A percentile compares a stretch with the other conserved stretches of the same genome.
phyloP scores from a whole-genome alignment of 1,140 invertebrate genomes.

The Lanistes nyassanus region DNA sequence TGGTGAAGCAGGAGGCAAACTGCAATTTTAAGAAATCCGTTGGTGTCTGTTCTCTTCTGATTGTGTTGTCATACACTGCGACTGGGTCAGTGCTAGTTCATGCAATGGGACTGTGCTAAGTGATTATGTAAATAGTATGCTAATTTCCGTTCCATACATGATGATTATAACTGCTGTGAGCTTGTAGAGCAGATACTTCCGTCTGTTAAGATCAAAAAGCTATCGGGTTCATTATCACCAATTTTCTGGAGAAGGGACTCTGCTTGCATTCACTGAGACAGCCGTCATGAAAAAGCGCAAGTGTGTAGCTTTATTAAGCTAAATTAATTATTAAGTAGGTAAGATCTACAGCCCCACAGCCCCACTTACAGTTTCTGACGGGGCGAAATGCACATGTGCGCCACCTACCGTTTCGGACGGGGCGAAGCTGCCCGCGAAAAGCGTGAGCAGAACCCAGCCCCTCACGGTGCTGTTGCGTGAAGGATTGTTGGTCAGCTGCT shows the following conservation, averaged over 20 bases:
- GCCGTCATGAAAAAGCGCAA: no score
- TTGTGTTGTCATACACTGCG: not conserved
- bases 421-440: slow-evolving; percentile 54
- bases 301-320: no score
- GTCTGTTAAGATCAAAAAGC: no score
- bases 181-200: no score
- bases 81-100: not conserved
- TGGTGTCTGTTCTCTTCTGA: not conserved
- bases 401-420: slow-evolving; percentile 57
- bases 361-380: no score
- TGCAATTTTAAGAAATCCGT: slow-evolving; percentile 39
- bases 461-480: slow-evolving; percentile 56
- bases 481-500: slow-evolving; percentile 96
- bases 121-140: not conserved
- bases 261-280: no score
- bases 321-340: no score
- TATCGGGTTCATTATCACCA: no score
- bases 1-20: slow-evolving; percentile 50
- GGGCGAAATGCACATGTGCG: not conserved
- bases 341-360: no score
- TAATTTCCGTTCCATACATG: not conserved
- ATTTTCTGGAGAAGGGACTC: not conserved
- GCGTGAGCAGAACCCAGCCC: slow-evolving; percentile 55
- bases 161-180: no score
- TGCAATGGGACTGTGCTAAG: not conserved